phyloP scores from a whole-genome alignment of 1,140 invertebrate genomes.

The Magallana angulata region DNA sequence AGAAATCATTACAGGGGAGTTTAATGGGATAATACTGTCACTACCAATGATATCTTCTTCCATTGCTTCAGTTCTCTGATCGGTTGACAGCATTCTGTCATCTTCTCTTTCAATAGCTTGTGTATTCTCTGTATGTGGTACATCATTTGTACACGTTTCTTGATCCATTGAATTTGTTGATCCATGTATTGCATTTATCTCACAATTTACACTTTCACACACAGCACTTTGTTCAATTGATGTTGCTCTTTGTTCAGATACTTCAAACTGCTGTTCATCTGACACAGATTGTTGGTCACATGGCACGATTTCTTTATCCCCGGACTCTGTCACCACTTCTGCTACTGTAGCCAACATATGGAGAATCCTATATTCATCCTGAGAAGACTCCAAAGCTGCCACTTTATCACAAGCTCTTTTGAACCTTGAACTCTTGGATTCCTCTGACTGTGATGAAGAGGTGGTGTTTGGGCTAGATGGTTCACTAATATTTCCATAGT shows the following conservation, averaged over 20 bases:
- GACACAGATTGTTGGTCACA: neutral
- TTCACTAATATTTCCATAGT: neutral
- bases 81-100: neutral
- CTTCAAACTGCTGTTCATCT: neutral
- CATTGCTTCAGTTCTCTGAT: neutral
- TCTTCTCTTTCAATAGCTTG: neutral
- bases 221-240: neutral
- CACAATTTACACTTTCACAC: constrained; percentile 11
- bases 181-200: neutral
- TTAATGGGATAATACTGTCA: neutral
- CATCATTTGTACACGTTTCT: too few relatives aligned
- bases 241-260: neutral
- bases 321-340: neutral
- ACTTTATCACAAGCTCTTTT: constrained; percentile 19
- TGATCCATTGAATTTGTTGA: neutral
- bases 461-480: neutral
- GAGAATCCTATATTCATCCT: constrained; percentile 1
- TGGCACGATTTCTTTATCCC: neutral
- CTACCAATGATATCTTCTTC: neutral
- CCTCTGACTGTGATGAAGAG: neutral
- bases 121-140: too few relatives aligned
- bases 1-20: neutral
- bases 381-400: constrained; percentile 15
- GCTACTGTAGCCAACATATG: constrained; percentile 14
- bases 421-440: neutral